These are phyloP conservation scores for Gasteruption jaculator DNA, from an alignment of 2,888 invertebrate genomes.

Conservation along the genomic window DNA sequence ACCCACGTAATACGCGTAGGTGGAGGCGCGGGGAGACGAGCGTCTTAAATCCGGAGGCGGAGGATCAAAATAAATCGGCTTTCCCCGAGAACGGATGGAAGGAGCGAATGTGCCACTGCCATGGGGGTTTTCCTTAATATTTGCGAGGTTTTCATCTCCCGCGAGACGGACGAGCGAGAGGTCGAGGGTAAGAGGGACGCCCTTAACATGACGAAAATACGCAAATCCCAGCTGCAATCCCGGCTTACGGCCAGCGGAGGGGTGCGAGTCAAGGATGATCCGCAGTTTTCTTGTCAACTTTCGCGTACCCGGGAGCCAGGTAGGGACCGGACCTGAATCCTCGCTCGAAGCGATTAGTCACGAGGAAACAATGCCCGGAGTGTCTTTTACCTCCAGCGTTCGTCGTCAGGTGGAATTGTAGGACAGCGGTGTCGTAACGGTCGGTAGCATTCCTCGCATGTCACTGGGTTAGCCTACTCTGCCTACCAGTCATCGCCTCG, in stretches of 20 bases:
- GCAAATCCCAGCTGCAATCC: constrained; percentile 41
- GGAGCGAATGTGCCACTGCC: constrained; percentile 19
- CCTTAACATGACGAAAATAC: constrained; percentile 29
- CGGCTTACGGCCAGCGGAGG: too few relatives aligned
- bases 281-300: not conserved
- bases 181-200: constrained; percentile 16
- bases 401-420: too few relatives aligned
- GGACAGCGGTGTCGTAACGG: too few relatives aligned
- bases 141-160: constrained; percentile 44
- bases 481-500: too few relatives aligned
- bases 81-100: constrained; percentile 28
- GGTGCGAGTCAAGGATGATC: not conserved
- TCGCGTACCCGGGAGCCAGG: too few relatives aligned
- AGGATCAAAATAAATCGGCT: constrained; percentile 47
- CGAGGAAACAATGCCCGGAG: too few relatives aligned
- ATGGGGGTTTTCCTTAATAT: constrained; percentile 45
- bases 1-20: constrained; percentile 8
- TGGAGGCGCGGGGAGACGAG: constrained; percentile 17
- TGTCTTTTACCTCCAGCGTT: too few relatives aligned
- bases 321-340: too few relatives aligned
- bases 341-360: too few relatives aligned
- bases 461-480: too few relatives aligned
- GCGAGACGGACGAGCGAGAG: constrained; percentile 9
- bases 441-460: too few relatives aligned
- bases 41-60: constrained; percentile 34